phyloP scores from a whole-genome alignment of 2,797 vertebrate genomes.

The Myotis vivesi region DNA sequence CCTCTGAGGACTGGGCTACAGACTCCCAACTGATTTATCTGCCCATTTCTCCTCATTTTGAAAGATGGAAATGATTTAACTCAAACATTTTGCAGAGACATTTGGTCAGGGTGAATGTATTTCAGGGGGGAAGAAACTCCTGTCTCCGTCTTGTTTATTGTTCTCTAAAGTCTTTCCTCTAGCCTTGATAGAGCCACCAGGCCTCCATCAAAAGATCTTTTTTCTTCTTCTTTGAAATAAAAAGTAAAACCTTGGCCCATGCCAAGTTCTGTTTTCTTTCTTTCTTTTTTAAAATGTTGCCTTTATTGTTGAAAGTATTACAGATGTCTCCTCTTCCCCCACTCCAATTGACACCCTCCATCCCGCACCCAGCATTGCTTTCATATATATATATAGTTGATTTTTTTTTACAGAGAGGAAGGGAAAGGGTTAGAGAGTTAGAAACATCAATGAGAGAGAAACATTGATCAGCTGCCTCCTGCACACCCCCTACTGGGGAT shows the following conservation, averaged over 20 bases:
- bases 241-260: neutral
- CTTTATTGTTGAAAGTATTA: too few species aligned
- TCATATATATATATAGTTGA: too few species aligned
- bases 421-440: too few species aligned
- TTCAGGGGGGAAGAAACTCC: neutral
- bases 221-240: neutral
- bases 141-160: neutral
- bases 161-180: neutral
- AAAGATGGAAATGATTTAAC: slow-evolving; percentile 60
- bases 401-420: too few species aligned
- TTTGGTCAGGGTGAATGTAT: slow-evolving; percentile 19
- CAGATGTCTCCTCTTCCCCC: too few species aligned
- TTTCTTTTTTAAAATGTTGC: too few species aligned
- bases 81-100: slow-evolving; percentile 37
- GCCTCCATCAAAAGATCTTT: neutral
- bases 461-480: too few species aligned
- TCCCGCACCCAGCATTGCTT: too few species aligned
- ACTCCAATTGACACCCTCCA: too few species aligned
- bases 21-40: slow-evolving; percentile 69
- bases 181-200: neutral
- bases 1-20: slow-evolving; percentile 49
- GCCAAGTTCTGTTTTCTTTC: neutral
- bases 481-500: too few species aligned
- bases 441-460: too few species aligned
- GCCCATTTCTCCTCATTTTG: slow-evolving; percentile 68